A percentile compares a stretch with the other conserved stretches of the same genome.
phyloP scores from a whole-genome alignment of 2,113 vertebrate genomes.

The Suncus etruscus region DNA sequence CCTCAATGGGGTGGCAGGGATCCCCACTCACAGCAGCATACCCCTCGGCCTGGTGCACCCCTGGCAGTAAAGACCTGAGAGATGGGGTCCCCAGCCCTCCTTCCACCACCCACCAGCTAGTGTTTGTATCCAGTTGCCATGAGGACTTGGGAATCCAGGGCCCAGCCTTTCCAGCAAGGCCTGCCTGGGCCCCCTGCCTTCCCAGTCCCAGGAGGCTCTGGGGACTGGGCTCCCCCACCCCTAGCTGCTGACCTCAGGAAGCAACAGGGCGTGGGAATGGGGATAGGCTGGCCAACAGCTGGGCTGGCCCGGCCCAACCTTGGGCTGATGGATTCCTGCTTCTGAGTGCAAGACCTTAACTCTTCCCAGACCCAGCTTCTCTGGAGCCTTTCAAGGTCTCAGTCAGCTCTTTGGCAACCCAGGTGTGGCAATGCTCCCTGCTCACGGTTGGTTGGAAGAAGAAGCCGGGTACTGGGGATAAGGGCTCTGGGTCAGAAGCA shows the following conservation, averaged over 20 bases:
- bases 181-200: slow-evolving; percentile 71
- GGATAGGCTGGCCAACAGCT: slow-evolving; percentile 63
- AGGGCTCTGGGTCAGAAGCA: background rate
- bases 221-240: slow-evolving; percentile 60
- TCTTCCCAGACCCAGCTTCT: slow-evolving; percentile 51
- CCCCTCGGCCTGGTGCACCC: slow-evolving; percentile 9
- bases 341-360: slow-evolving; percentile 34
- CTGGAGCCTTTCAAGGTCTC: slow-evolving; percentile 17
- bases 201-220: slow-evolving; percentile 57
- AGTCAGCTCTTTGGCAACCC: background rate
- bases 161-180: slow-evolving; percentile 66
- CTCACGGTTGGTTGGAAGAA: slow-evolving; percentile 39
- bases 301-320: slow-evolving; percentile 26
- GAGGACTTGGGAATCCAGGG: slow-evolving; percentile 69
- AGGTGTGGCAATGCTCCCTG: background rate
- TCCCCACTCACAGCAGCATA: background rate
- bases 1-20: background rate
- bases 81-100: slow-evolving; percentile 59
- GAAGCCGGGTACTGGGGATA: background rate
- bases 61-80: slow-evolving; percentile 41
- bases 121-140: slow-evolving; percentile 88
- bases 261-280: slow-evolving; percentile 66
- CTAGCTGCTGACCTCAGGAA: slow-evolving; percentile 79
- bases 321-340: slow-evolving; percentile 36
- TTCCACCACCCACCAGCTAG: slow-evolving; percentile 80